Conservation (phyloP, 92 coral and sea anemone genomes). For the Zoanthus sansibaricus region DNA sequence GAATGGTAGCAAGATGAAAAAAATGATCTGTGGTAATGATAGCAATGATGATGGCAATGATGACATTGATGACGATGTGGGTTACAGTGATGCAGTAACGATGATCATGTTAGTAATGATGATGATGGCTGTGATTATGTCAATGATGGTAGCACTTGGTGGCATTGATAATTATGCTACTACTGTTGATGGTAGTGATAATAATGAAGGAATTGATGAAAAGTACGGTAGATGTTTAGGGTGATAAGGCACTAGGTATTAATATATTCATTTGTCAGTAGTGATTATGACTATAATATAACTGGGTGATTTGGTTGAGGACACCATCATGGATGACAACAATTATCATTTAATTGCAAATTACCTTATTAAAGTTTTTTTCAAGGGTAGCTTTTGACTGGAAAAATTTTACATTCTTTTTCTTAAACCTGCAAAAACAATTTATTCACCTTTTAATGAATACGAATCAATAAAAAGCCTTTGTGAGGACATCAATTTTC, state of each 20-base stretch:
- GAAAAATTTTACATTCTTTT: conserved; percentile 92
- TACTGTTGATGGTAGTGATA: background rate
- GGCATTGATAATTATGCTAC: background rate
- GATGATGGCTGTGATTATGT: background rate
- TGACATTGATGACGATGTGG: background rate
- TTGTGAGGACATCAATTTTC: too few species aligned
- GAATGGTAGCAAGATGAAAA: too few species aligned
- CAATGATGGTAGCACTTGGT: background rate
- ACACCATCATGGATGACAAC: background rate
- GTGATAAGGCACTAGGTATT: background rate
- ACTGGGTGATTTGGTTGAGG: too few species aligned
- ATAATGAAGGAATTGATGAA: background rate
- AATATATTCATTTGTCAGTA: background rate
- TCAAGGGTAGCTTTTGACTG: conserved; percentile 93
- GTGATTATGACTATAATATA: background rate
- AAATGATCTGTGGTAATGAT: background rate
- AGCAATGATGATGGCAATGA: background rate
- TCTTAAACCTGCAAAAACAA: conserved; percentile 73
- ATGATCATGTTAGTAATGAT: background rate
- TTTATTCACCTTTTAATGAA: background rate
- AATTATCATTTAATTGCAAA: background rate
- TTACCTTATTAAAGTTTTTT: conserved; percentile 88
- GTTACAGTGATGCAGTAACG: background rate
- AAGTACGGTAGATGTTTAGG: too few species aligned
- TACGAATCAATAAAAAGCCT: background rate